Evolutionary conservation across 2,113 vertebrate species (phyloP).

Genomic region (Nerophis ophidion): DNA sequence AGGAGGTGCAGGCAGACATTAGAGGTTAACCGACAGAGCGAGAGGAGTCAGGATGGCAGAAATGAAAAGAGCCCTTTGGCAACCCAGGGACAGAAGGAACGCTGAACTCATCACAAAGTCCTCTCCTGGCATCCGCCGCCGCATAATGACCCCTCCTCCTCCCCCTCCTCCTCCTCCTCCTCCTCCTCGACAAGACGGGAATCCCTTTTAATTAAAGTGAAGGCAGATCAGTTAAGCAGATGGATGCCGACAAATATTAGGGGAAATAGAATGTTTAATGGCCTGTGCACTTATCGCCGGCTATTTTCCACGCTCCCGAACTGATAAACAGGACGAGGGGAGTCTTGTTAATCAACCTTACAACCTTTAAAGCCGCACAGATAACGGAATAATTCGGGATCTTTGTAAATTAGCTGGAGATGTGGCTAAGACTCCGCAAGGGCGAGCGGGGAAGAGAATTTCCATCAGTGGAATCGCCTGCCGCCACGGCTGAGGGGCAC

Average conservation of each 20-base stretch:
- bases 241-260: slow-evolving; percentile 77
- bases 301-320: slow-evolving; percentile 71
- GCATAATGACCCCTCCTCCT: slow-evolving; percentile 66
- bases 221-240: slow-evolving; percentile 80
- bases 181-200: slow-evolving; percentile 68
- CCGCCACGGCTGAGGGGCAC: slow-evolving; percentile 50
- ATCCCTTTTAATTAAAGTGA: slow-evolving; percentile 81
- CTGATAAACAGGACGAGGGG: slow-evolving; percentile 74
- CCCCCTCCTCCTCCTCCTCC: too few species aligned
- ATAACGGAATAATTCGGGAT: slow-evolving; percentile 75
- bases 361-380: slow-evolving; percentile 76
- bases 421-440: slow-evolving; percentile 63
- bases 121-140: slow-evolving; percentile 65
- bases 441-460: slow-evolving; percentile 52
- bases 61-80: slow-evolving; percentile 64
- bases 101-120: slow-evolving; percentile 78
- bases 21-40: slow-evolving; percentile 56
- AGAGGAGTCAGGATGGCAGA: slow-evolving; percentile 46
- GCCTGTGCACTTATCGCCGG: slow-evolving; percentile 74
- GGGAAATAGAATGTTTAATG: slow-evolving; percentile 76
- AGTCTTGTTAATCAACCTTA: slow-evolving; percentile 77
- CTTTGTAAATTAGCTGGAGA: slow-evolving; percentile 78
- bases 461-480: slow-evolving; percentile 73
- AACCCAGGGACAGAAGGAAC: slow-evolving; percentile 71
- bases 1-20: slow-evolving; percentile 32